Evolutionary conservation across 2,888 invertebrate species (phyloP).

Genomic region (Muschampia plurimacula): DNA sequence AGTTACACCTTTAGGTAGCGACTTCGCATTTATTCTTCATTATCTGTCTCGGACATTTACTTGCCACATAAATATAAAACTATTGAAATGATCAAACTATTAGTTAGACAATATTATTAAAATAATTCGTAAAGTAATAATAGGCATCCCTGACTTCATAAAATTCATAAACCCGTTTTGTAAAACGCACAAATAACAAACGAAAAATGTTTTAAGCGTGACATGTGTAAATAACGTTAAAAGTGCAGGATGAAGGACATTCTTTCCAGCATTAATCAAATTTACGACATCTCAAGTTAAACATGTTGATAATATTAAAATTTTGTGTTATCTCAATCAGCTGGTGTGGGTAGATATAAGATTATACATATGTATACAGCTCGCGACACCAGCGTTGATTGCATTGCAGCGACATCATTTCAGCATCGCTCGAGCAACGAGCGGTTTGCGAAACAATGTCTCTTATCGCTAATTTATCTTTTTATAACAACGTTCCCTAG

Average conservation of each 20-base stretch:
- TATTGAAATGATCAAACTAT: neutral
- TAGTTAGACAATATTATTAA: neutral
- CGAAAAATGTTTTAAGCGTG: neutral
- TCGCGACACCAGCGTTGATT: neutral
- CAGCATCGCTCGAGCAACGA: neutral
- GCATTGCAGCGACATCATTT: constrained; percentile 16
- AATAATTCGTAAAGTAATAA: neutral
- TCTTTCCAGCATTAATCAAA: too few relatives aligned
- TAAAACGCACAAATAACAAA: neutral
- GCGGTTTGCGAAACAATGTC: constrained; percentile 27
- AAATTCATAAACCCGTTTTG: neutral
- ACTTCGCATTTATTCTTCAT: too few relatives aligned
- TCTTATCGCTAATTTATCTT: constrained; percentile 30
- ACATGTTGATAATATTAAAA: neutral
- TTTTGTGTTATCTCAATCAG: neutral
- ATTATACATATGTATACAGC: neutral
- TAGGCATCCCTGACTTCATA: neutral
- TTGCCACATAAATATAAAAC: too few relatives aligned
- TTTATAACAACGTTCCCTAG: constrained; percentile 18
- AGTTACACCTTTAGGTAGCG: too few relatives aligned
- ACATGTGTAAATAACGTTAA: neutral
- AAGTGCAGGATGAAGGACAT: neutral
- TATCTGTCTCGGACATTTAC: too few relatives aligned
- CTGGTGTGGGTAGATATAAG: neutral
- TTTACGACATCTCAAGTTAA: neutral